phyloP scores from a whole-genome alignment of 2,113 vertebrate species.

The Tringa solitaria region DNA sequence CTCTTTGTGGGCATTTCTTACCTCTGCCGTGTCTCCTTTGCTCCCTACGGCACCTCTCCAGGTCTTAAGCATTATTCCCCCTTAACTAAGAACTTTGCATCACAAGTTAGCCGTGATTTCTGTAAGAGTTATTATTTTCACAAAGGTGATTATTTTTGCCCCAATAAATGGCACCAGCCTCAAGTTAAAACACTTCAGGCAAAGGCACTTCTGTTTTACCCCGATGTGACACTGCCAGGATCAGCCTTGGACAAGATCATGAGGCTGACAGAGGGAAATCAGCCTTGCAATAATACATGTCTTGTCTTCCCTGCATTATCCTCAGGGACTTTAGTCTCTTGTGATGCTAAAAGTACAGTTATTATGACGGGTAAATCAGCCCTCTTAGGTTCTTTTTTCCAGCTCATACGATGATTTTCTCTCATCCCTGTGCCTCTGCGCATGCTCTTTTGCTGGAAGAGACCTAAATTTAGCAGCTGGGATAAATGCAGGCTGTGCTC shows the following conservation, averaged over 20 bases:
- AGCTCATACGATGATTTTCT: background rate
- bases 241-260: background rate
- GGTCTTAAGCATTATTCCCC: background rate
- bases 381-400: background rate
- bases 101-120: background rate
- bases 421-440: background rate
- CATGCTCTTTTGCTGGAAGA: background rate
- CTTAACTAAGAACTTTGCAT: background rate
- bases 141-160: background rate
- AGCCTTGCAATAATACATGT: background rate
- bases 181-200: background rate
- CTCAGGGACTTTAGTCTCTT: background rate
- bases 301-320: background rate
- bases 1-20: background rate
- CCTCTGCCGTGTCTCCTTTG: background rate
- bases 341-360: background rate
- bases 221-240: background rate
- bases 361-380: background rate
- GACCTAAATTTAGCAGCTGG: conserved; percentile 26
- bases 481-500: background rate
- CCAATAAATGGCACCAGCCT: background rate
- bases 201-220: background rate
- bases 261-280: background rate
- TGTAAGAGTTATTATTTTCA: background rate
- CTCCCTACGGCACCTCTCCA: background rate